Conservation (phyloP, 1,140 invertebrate genomes). For the Drosophila ficusphila region DNA sequence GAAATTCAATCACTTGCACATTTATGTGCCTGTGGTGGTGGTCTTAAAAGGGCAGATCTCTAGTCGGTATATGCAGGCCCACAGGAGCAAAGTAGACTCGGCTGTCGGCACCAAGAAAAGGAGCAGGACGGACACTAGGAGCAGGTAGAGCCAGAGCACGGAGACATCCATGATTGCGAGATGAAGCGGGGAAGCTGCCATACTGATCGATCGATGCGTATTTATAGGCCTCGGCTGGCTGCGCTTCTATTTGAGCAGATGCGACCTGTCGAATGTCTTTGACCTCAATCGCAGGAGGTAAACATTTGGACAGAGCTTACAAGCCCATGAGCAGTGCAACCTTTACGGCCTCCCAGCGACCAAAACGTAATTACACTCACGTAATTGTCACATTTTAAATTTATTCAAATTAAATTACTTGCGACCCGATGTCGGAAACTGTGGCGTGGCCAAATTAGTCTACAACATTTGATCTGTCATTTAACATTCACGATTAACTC, state of each 20-base stretch:
- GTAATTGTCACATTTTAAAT: conserved; percentile 24
- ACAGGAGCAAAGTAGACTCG: conserved; percentile 54
- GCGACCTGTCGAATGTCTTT: conserved; percentile 10
- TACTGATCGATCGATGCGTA: conserved; percentile 1
- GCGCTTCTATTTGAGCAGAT: conserved; percentile 16
- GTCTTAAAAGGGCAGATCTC: conserved; percentile 59
- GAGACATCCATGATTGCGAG: conserved; percentile 28
- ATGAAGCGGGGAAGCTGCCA: neutral
- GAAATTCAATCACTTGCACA: neutral
- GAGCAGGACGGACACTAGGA: conserved; percentile 43
- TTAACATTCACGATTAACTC: conserved; percentile 34
- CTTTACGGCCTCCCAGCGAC: neutral
- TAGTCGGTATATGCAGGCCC: conserved; percentile 57
- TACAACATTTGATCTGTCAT: conserved; percentile 35
- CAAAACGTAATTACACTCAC: neutral
- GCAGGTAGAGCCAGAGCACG: conserved; percentile 31
- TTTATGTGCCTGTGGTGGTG: conserved; percentile 4
- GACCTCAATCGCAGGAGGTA: conserved; percentile 11
- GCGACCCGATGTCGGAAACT: neutral
- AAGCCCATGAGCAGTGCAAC: neutral
- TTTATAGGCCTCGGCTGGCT: conserved; percentile 8
- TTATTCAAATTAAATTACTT: conserved; percentile 35
- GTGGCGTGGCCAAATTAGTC: conserved; percentile 16
- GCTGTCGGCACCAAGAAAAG: conserved; percentile 38
- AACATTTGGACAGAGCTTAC: conserved; percentile 27